Evolutionary conservation across 2,113 vertebrate species (phyloP).

Genomic region (Australoheros scitulus): DNA sequence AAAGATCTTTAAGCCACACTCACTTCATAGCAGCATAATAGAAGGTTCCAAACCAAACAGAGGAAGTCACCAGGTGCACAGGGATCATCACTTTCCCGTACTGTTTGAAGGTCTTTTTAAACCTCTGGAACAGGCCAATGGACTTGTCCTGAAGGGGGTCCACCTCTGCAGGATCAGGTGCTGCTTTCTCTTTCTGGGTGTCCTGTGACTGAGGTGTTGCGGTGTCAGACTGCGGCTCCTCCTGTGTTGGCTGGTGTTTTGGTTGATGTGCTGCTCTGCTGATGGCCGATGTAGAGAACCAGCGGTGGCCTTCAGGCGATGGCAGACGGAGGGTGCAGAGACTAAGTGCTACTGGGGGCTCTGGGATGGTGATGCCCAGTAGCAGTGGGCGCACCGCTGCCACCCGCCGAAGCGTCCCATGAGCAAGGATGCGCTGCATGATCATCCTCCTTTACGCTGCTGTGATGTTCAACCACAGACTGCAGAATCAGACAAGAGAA

Average conservation of each 20-base stretch:
- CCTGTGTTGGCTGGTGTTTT: conserved; percentile 27
- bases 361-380: conserved; percentile 34
- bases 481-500: neutral
- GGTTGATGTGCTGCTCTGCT: conserved; percentile 55
- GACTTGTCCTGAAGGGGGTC: conserved; percentile 96
- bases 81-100: conserved; percentile 98
- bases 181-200: neutral
- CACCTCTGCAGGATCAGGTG: conserved; percentile 49
- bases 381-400: conserved; percentile 61
- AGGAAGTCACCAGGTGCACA: conserved; percentile 92
- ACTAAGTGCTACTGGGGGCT: conserved; percentile 53
- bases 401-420: conserved; percentile 67
- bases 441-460: conserved; percentile 39
- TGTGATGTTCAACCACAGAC: conserved; percentile 40
- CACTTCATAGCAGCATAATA: conserved; percentile 98
- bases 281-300: conserved; percentile 51
- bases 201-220: conserved; percentile 2
- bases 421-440: conserved; percentile 81
- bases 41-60: conserved; percentile 93
- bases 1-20: conserved; percentile 65
- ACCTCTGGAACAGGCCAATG: conserved; percentile 89
- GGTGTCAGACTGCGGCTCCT: conserved; percentile 14
- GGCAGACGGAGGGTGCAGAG: conserved; percentile 47
- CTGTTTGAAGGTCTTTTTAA: conserved; percentile 96
- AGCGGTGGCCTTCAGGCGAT: conserved; percentile 20